phyloP scores from a whole-genome alignment of 30 jellyfish, hydroid and myxozoan genomes.

The Cassiopea xamachana region DNA sequence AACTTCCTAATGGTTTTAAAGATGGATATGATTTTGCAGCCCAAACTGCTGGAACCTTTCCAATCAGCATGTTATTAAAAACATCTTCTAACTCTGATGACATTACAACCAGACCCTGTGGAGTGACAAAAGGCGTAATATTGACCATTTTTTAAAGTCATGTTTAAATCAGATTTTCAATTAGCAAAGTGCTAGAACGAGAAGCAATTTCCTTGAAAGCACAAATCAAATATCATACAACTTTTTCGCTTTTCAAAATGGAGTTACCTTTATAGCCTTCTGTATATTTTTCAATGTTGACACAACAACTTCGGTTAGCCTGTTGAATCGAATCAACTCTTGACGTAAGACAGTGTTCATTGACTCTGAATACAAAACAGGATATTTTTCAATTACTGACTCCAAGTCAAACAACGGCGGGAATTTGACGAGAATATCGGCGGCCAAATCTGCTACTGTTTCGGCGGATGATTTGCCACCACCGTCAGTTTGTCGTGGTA shows the following conservation, averaged over 20 bases:
- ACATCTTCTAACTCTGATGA: slow-evolving; percentile 90
- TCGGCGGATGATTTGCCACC: slow-evolving; percentile 97
- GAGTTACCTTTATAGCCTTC: slow-evolving; percentile 91
- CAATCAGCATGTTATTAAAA: slow-evolving; percentile 88
- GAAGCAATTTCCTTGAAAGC: too few species aligned
- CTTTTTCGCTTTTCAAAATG: not conserved
- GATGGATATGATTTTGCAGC: slow-evolving; percentile 99
- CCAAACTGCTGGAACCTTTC: slow-evolving; percentile 99
- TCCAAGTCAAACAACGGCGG: slow-evolving; percentile 90
- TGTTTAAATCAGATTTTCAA: not conserved
- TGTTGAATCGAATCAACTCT: slow-evolving; percentile 92
- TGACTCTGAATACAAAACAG: slow-evolving; percentile 92
- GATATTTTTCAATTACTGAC: slow-evolving; percentile 89
- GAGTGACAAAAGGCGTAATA: not conserved
- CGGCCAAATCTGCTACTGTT: slow-evolving; percentile 95
- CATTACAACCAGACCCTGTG: slow-evolving; percentile 93
- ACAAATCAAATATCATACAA: not conserved
- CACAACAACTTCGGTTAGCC: slow-evolving; percentile 91
- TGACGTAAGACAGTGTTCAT: slow-evolving; percentile 97
- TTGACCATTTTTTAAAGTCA: too few species aligned
- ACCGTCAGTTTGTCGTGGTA: slow-evolving; percentile 97
- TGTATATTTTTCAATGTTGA: slow-evolving; percentile 85
- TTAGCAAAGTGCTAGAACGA: too few species aligned
- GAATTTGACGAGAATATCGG: slow-evolving; percentile 88
- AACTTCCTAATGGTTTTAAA: slow-evolving; percentile 94